Evolutionary conservation across 2,888 invertebrate genomes (phyloP).

Genomic region (Hemicrepidius hirtus): DNA sequence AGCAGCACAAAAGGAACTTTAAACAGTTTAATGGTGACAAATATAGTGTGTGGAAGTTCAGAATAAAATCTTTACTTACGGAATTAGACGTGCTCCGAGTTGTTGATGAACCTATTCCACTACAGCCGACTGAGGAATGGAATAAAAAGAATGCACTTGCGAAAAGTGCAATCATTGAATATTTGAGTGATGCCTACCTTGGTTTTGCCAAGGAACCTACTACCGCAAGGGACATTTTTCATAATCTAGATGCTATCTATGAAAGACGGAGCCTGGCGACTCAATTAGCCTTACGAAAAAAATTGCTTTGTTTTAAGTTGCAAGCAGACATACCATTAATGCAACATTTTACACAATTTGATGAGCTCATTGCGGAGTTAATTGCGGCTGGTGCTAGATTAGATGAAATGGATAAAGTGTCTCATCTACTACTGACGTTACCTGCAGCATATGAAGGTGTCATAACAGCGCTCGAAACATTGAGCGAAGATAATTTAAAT

Average conservation of each 20-base stretch:
- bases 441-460: slow-evolving; percentile 55
- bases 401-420: slow-evolving; percentile 65
- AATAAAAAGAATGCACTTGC: background rate
- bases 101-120: too few relatives aligned
- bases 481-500: slow-evolving; percentile 52
- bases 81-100: too few relatives aligned
- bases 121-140: too few relatives aligned
- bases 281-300: slow-evolving; percentile 59
- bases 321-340: slow-evolving; percentile 50
- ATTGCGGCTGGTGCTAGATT: slow-evolving; percentile 64
- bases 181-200: slow-evolving; percentile 2
- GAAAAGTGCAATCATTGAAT: background rate
- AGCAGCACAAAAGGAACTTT: too few relatives aligned
- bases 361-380: slow-evolving; percentile 64
- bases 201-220: background rate
- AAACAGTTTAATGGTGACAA: too few relatives aligned
- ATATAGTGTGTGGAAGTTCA: too few relatives aligned
- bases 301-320: slow-evolving; percentile 57
- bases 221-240: background rate
- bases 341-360: slow-evolving; percentile 64
- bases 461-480: slow-evolving; percentile 56
- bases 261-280: slow-evolving; percentile 59
- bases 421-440: slow-evolving; percentile 57
- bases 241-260: slow-evolving; percentile 50
- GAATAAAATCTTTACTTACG: too few relatives aligned